Percentiles rank a stretch among this genome's conserved stretches.
Conservation (phyloP, 37 sponge, comb jelly and placozoan species). For the Axinella damicornis region DNA sequence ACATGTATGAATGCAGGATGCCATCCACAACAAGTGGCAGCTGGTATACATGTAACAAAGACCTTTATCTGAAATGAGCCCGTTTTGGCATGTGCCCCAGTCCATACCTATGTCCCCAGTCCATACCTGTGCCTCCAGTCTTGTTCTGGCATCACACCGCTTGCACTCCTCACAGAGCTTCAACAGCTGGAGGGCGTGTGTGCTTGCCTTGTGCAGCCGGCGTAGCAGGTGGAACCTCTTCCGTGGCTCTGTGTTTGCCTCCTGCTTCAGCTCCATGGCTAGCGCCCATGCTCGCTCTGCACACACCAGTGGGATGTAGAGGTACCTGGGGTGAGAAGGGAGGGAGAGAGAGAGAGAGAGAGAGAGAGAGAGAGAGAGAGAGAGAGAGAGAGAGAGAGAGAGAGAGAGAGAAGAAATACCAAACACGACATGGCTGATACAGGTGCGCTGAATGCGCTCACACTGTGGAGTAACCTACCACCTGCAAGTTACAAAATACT, state of each 20-base stretch:
- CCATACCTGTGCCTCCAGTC: conserved; percentile 92
- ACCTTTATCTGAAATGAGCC: too few relatives aligned
- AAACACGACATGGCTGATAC: not conserved
- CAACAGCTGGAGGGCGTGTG: conserved; percentile 74
- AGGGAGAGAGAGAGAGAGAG: not conserved
- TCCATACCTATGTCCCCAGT: too few relatives aligned
- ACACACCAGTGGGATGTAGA: conserved; percentile 84
- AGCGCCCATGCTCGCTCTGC: conserved; percentile 97
- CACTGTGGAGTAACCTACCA: not conserved
- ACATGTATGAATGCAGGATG: too few relatives aligned
- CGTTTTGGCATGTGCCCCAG: too few relatives aligned
- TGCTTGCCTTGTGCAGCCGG: conserved; percentile 79
- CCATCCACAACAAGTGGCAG: too few relatives aligned
- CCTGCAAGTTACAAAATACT: not conserved
- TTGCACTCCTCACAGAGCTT: conserved; percentile 69
- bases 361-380: not conserved
- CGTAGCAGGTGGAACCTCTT: conserved; percentile 86
- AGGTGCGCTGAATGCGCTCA: not conserved
- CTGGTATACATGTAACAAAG: too few relatives aligned
- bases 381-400: not conserved
- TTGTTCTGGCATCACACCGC: conserved; percentile 89
- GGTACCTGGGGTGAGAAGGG: conserved; percentile 47
- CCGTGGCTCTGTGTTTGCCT: conserved; percentile 83
- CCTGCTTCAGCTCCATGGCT: conserved; percentile 95
- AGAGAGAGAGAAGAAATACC: not conserved